Evolutionary conservation across 2,888 invertebrate species (phyloP).

Genomic region (Folsomia manolachei): DNA sequence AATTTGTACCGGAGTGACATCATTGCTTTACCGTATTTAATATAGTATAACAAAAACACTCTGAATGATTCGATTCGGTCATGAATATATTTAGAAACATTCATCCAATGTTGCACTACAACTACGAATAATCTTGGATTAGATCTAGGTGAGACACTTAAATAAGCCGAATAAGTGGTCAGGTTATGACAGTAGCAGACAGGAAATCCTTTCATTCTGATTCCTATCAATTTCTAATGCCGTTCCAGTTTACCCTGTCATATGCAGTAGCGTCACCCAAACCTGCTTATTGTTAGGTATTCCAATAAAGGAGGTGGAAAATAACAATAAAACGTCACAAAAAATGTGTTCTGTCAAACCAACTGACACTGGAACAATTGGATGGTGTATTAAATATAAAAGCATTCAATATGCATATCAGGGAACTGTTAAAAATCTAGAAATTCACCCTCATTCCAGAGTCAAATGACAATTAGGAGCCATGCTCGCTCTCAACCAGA

Average conservation of each 20-base stretch:
- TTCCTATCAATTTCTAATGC: slow-evolving; percentile 7
- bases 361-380: not conserved
- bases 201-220: slow-evolving; percentile 17
- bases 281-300: not conserved
- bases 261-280: not conserved
- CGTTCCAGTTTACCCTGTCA: slow-evolving; percentile 6
- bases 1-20: no score
- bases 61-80: no score
- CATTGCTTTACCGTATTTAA: no score
- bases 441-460: not conserved
- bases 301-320: not conserved
- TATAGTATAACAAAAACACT: no score
- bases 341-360: not conserved
- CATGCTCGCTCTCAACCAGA: not conserved
- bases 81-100: no score
- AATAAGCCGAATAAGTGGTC: slow-evolving; percentile 7
- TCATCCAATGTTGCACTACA: no score
- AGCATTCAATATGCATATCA: not conserved
- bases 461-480: not conserved
- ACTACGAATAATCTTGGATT: not conserved
- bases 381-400: no score
- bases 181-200: no score
- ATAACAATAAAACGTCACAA: not conserved
- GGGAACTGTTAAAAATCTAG: not conserved
- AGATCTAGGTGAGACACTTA: slow-evolving; percentile 17